These are phyloP conservation scores for Eledone cirrhosa DNA, from an alignment of 2,888 invertebrate genomes.

Conservation along the genomic window DNA sequence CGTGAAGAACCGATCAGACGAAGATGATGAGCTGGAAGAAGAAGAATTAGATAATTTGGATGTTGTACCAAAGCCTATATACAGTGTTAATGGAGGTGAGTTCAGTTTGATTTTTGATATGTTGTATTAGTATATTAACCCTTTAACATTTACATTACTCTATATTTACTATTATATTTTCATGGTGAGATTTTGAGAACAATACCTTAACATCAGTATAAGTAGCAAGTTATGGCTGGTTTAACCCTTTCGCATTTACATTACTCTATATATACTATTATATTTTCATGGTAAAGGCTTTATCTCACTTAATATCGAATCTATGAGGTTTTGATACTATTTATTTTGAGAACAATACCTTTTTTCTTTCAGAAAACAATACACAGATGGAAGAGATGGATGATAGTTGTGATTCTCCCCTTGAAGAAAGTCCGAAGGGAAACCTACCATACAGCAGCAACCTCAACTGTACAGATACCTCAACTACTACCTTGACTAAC, in stretches of 20 bases:
- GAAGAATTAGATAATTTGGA: constrained; percentile 14
- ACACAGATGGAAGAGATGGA: constrained; percentile 24
- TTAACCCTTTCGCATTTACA: no score
- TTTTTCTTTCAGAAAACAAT: neutral
- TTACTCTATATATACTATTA: no score
- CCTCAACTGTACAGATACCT: constrained; percentile 24
- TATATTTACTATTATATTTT: no score
- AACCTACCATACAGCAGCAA: constrained; percentile 19
- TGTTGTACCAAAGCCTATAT: neutral
- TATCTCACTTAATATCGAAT: no score
- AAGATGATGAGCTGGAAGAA: constrained; percentile 37
- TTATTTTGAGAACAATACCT: no score
- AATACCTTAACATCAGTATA: no score
- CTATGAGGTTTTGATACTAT: no score
- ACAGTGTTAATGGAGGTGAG: constrained; percentile 17
- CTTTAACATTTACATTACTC: no score
- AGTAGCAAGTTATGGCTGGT: no score
- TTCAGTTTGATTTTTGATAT: neutral
- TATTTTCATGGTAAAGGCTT: no score
- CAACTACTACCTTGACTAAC: constrained; percentile 12
- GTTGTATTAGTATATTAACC: no score
- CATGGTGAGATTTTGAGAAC: no score
- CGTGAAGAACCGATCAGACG: constrained; percentile 40
- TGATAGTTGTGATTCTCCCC: constrained; percentile 19
- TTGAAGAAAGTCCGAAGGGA: constrained; percentile 21